Base-by-base conservation (phyloP, 2,113 vertebrate species). In the Monopterus albus region DNA sequence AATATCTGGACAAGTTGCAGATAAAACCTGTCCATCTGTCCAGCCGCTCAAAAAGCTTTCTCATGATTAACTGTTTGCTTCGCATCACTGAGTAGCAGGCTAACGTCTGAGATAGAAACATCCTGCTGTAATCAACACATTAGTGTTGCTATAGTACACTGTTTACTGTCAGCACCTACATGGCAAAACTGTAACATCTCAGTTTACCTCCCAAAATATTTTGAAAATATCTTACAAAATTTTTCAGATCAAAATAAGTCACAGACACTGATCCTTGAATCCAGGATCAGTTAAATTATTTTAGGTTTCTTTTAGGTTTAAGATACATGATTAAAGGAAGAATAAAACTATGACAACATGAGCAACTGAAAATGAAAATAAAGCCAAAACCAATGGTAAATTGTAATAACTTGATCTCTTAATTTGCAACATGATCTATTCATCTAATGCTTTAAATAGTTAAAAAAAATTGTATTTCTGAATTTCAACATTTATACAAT, bases 1-100 rank as follows among this genome's bases (percentile, higher is more conserved):
- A 50, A 75, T 82, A 21, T 83, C 42, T 50, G 61, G 64, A 73
- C 59, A 42, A 36, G 65, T 50, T 78, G 61, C 69, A 79, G 74
- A 86, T 20, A 13, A 23, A 66, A 20, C 35, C 75, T 75, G 72
- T 79, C 78, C 69, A 74, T 43, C 72, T 72, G 72, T 74, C 63
- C 33, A 42, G 56, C 64, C 12, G n/a, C 42, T 76, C 58, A 60
- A 47, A 58, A 65, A 60, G 49, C 52, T 53, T 29, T 15, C 31
- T 17, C 14, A 35, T 73, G 71, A 83, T 73, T 51, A 70, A 87
- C 53, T 42, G 46, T 67, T 50, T 46, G 35, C 46, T 65, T 64
- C 28, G 12, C 58, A 67, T 66, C 52, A 61, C 2, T 20, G 40
- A 10, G 29, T 31, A 31, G 29, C 8, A 31, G 5, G 5, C 5